Base-by-base conservation (phyloP, 2,113 vertebrate species). In the Forbesichthys agassizii region DNA sequence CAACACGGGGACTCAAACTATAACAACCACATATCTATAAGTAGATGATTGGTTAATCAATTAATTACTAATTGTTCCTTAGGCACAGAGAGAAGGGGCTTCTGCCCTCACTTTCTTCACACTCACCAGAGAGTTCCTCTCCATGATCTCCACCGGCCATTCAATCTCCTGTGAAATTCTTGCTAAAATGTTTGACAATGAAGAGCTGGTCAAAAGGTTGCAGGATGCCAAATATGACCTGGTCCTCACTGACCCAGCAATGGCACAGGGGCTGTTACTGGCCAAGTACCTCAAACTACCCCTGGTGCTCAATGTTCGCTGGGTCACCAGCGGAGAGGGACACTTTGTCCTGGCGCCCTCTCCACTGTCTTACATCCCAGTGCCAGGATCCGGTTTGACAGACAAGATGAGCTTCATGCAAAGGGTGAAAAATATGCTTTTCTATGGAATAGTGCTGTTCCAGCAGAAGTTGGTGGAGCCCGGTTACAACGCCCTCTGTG, bases 311-410 rank as follows among this genome's bases (percentile, higher is more conserved):
- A 92, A 92, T 48, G 91, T 86, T 11, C 90, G 92, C 48, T 93
- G 92, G 92, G 85, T 90, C 64, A 63, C 83, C 3, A 83, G 80
- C 1, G 88, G 89, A 7, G 91, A 92, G 1, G 91, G 89, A 0
- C 91, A 92, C 33, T 90, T 89, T 53, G 68, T 27, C 0, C 70
- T 90, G 0, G 91, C 91, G 9, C 92, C 92, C 7, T 91, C 91
- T 0, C 92, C 92, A 0, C 60, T 89, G 9, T 93, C 92, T 18
- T 93, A 92, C 27, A 27, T 27, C 27, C 27, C 27, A 3, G 27
- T 27, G 27, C 27, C 27, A 27, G 20, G 20, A 27, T 27, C 20
- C 20, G 20, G 20, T 2, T 27, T 27, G 20, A 27, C 20, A 2
- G 20, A 27, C 20, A 27, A 27, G 20, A 27, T 27, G 20, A 27